Evolutionary conservation across 2,113 vertebrate species (phyloP).

Genomic region (Sitta europaea): DNA sequence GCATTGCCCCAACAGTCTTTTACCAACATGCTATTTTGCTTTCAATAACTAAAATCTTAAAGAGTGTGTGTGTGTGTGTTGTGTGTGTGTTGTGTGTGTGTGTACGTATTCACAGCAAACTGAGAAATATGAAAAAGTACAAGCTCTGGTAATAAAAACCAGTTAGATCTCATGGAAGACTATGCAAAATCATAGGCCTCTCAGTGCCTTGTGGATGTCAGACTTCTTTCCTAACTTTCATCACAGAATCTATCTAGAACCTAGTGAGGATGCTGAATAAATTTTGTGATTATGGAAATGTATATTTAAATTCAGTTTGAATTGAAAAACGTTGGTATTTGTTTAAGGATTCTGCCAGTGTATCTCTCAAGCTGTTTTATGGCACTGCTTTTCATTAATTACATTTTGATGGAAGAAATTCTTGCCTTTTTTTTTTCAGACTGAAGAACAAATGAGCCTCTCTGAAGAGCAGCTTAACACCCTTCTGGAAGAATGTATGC

Average conservation of each 20-base stretch:
- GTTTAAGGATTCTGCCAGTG: neutral
- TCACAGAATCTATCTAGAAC: conserved; percentile 1
- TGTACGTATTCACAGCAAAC: neutral
- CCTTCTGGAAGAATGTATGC: conserved; percentile 72
- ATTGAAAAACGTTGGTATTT: neutral
- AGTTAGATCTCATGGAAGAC: neutral
- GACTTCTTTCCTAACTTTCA: neutral
- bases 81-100: too few relatives aligned
- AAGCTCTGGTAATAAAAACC: neutral
- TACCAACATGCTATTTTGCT: neutral
- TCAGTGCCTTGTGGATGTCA: neutral
- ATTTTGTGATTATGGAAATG: neutral
- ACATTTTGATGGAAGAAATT: conserved; percentile 54
- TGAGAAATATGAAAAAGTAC: neutral
- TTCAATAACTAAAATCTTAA: neutral
- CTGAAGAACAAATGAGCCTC: conserved; percentile 51
- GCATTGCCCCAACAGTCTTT: neutral
- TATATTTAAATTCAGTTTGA: neutral
- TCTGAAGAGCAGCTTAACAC: conserved; percentile 71
- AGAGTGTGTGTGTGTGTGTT: too few relatives aligned
- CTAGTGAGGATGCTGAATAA: neutral
- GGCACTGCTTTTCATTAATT: conserved; percentile 4
- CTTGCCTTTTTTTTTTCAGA: conserved; percentile 31
- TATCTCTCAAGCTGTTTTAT: neutral
- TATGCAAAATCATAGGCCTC: neutral